A percentile compares a stretch with the other conserved stretches of the same genome.
Conservation (phyloP, 2,797 vertebrate genomes). For the Pteronotus mesoamericanus region DNA sequence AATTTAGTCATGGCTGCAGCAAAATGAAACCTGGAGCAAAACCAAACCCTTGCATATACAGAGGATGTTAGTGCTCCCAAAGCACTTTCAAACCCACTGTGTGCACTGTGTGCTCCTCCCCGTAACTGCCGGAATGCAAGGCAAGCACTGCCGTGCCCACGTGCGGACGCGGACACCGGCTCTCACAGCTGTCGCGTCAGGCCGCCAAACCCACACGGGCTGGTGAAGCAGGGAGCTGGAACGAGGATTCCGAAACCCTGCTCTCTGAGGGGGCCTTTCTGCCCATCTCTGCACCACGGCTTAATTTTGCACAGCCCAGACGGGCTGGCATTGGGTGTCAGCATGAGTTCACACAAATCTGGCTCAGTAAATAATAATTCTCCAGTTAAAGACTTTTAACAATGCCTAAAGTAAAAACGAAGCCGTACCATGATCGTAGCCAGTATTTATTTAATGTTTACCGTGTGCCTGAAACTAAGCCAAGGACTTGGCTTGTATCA, state of each 20-base stretch:
- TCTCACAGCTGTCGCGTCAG: not conserved
- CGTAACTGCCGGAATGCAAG: not conserved
- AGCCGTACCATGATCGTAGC: not conserved
- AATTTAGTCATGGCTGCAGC: not conserved
- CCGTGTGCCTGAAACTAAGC: not conserved
- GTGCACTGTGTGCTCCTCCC: not conserved
- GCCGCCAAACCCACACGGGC: not conserved
- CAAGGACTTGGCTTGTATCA: not conserved
- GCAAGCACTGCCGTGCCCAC: not conserved
- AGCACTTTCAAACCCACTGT: not conserved
- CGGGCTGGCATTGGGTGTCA: not conserved
- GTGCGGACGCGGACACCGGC: not conserved
- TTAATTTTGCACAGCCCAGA: not conserved
- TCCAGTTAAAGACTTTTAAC: not conserved
- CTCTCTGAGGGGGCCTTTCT: not conserved
- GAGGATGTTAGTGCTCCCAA: not conserved
- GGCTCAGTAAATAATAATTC: not conserved
- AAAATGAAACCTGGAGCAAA: not conserved
- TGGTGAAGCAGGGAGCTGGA: not conserved
- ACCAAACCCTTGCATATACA: not conserved
- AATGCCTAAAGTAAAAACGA: not conserved
- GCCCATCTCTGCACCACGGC: not conserved
- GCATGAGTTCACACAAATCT: not conserved
- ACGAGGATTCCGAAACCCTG: not conserved
- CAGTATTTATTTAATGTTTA: not conserved